These are phyloP conservation scores for Thamnophis elegans DNA, from an alignment of 2,797 vertebrate species.

Conservation along the genomic window DNA sequence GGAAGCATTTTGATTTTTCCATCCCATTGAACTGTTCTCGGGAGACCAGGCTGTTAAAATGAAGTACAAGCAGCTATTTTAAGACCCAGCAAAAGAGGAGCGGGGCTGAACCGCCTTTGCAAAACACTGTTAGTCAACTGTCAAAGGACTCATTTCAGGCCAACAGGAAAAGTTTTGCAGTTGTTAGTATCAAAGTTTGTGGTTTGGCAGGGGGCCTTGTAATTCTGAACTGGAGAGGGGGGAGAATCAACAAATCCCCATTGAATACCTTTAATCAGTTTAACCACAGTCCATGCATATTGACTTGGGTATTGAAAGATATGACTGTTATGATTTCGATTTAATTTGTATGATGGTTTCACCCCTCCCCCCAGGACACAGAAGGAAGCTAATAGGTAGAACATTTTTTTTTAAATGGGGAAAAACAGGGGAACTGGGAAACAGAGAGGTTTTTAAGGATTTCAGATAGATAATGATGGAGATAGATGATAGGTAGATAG, in stretches of 20 bases:
- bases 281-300: neutral
- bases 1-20: slow-evolving; percentile 42
- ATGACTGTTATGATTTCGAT: neutral
- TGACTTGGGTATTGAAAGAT: neutral
- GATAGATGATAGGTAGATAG: neutral
- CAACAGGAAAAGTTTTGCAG: neutral
- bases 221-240: neutral
- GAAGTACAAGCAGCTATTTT: slow-evolving; percentile 9
- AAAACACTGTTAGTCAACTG: neutral
- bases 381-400: neutral
- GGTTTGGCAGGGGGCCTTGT: neutral
- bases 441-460: neutral
- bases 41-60: neutral
- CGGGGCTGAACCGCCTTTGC: neutral
- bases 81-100: neutral
- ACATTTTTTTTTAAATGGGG: neutral
- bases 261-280: neutral
- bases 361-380: neutral
- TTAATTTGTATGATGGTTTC: neutral
- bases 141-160: slow-evolving; percentile 5
- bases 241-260: neutral
- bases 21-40: slow-evolving; percentile 28
- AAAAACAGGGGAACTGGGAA: neutral
- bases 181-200: neutral
- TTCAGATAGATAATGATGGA: neutral